These are phyloP conservation scores for Cerastoderma edule DNA, from an alignment of 2,888 invertebrate genomes.

Conservation along the genomic window DNA sequence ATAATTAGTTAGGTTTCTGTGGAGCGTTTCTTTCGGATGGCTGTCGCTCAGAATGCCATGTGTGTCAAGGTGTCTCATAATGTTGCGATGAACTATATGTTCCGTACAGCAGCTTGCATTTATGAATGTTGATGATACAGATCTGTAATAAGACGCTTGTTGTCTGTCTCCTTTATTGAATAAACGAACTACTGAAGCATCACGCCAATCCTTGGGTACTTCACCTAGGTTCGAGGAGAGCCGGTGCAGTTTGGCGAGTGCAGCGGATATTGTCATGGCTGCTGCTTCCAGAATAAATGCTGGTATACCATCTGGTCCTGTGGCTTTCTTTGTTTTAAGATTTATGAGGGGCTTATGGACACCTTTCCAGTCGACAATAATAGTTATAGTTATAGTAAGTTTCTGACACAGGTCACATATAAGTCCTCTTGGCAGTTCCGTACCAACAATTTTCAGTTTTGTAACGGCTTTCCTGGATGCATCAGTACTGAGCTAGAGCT, in stretches of 20 bases:
- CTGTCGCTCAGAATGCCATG: slow-evolving; percentile 28
- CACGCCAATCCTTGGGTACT: slow-evolving; percentile 34
- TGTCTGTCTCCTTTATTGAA: slow-evolving; percentile 45
- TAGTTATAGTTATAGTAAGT: too few relatives aligned
- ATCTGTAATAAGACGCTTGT: slow-evolving; percentile 24
- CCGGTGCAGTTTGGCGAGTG: slow-evolving; percentile 31
- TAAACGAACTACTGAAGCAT: slow-evolving; percentile 28
- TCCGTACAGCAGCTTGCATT: slow-evolving; percentile 25
- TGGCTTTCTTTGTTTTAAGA: too few relatives aligned
- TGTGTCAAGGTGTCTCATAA: slow-evolving; percentile 26
- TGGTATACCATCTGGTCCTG: slow-evolving; percentile 21
- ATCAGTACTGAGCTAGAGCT: too few relatives aligned
- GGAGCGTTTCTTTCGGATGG: too few relatives aligned
- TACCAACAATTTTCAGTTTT: too few relatives aligned
- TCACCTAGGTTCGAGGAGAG: slow-evolving; percentile 22
- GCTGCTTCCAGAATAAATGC: slow-evolving; percentile 16
- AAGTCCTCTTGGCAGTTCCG: too few relatives aligned
- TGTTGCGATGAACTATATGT: slow-evolving; percentile 36
- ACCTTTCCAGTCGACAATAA: too few relatives aligned
- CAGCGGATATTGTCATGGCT: slow-evolving; percentile 22
- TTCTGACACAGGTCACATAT: too few relatives aligned
- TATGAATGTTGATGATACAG: slow-evolving; percentile 28
- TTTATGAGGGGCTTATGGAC: too few relatives aligned
- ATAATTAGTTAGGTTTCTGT: too few relatives aligned
- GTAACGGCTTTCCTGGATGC: too few relatives aligned